Conservation (phyloP, 2,888 invertebrate species). For the Liposcelis brunnea region DNA sequence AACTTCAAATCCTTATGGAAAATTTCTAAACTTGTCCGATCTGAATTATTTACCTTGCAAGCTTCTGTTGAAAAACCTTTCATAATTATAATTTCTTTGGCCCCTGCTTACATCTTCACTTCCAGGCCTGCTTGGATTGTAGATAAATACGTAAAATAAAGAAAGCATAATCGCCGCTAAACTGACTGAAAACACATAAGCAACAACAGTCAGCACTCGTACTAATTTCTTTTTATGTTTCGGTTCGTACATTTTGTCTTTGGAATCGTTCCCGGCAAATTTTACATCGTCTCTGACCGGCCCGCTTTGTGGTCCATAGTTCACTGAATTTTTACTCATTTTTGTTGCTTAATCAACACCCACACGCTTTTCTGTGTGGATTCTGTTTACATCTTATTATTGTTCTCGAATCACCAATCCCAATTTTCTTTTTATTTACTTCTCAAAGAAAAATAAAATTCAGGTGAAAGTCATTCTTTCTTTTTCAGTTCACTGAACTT, state of each 20-base stretch:
- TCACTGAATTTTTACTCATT: not conserved
- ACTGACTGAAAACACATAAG: slow-evolving; percentile 87
- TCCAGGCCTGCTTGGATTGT: slow-evolving; percentile 51
- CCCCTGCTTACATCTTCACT: not conserved
- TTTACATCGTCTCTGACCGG: slow-evolving; percentile 39
- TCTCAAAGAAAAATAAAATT: no score
- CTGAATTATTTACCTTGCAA: no score
- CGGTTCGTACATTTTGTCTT: slow-evolving; percentile 59
- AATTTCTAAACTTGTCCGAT: no score
- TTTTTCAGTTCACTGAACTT: no score
- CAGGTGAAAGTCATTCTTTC: no score
- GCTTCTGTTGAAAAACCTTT: no score
- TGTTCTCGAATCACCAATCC: no score
- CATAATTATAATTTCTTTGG: no score
- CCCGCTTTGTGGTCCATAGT: slow-evolving; percentile 19
- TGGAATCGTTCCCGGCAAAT: slow-evolving; percentile 44
- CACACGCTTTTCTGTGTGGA: not conserved
- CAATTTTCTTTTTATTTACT: no score
- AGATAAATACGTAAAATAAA: slow-evolving; percentile 84
- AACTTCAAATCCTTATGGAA: no score
- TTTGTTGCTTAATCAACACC: not conserved
- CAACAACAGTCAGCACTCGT: slow-evolving; percentile 78
- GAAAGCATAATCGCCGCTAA: slow-evolving; percentile 86
- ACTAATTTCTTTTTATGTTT: slow-evolving; percentile 77
- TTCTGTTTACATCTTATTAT: no score